Evolutionary conservation across 2,113 vertebrate species (phyloP).

Genomic region (Hipposideros armiger): DNA sequence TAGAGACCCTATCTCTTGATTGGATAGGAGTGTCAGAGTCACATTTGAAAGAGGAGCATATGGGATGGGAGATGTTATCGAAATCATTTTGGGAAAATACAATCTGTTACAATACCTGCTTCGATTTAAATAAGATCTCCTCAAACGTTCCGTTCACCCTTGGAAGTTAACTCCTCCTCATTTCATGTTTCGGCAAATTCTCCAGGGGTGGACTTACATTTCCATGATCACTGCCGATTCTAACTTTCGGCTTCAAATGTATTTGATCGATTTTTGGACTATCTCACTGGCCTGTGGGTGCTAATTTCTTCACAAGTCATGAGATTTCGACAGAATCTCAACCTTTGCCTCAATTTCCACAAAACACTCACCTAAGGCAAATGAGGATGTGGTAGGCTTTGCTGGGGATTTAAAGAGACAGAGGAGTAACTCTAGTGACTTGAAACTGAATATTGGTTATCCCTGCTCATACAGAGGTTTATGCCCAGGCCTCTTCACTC

Average conservation of each 20-base stretch:
- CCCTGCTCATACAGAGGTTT: background rate
- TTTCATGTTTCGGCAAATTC: background rate
- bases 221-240: background rate
- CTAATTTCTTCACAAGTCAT: background rate
- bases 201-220: background rate
- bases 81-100: background rate
- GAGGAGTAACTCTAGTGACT: background rate
- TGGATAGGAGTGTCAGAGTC: background rate
- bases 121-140: background rate
- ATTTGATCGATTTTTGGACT: background rate
- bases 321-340: background rate
- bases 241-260: background rate
- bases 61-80: background rate
- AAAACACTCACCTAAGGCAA: background rate
- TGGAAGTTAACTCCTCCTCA: background rate
- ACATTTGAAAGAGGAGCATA: background rate
- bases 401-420: background rate
- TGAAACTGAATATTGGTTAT: background rate
- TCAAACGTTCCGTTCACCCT: background rate
- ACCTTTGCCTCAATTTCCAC: background rate
- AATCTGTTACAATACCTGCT: constrained; percentile 25
- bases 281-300: background rate
- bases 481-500: background rate
- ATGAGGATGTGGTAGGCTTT: background rate
- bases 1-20: background rate